Percentiles rank a stretch among this genome's conserved stretches.
phyloP scores from a whole-genome alignment of 2,113 vertebrate genomes.

The Campylomormyrus tamandua region DNA sequence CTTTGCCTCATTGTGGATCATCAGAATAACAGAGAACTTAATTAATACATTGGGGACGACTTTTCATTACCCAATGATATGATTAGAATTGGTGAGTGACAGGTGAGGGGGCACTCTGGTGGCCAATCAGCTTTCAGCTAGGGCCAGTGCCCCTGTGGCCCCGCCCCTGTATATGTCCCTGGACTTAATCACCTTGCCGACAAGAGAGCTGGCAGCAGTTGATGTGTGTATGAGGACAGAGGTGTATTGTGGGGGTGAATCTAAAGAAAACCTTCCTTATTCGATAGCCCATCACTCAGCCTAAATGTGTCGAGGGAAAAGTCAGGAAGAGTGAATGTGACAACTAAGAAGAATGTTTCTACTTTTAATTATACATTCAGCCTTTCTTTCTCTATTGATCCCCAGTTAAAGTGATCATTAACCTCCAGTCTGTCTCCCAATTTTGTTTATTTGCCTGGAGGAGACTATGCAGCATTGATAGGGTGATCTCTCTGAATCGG shows the following conservation, averaged over 20 bases:
- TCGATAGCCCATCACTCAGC: neutral
- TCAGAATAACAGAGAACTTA: neutral
- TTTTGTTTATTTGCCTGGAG: constrained; percentile 63
- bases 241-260: neutral
- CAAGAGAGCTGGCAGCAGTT: neutral
- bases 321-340: constrained; percentile 43
- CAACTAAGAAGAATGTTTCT: neutral
- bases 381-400: constrained; percentile 22
- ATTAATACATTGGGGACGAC: neutral
- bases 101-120: neutral
- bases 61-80: neutral
- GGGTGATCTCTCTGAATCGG: constrained; percentile 69
- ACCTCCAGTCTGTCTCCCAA: constrained; percentile 61
- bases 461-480: constrained; percentile 75
- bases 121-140: neutral
- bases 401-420: constrained; percentile 74
- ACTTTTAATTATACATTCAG: constrained; percentile 20
- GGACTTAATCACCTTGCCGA: neutral
- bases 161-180: neutral
- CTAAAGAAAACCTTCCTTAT: neutral
- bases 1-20: neutral
- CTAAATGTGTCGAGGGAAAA: constrained; percentile 26
- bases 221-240: neutral
- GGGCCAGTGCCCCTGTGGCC: neutral
- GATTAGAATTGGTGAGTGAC: neutral